Evolutionary conservation across 2,113 vertebrate species (phyloP).

Genomic region (Galbula dea): DNA sequence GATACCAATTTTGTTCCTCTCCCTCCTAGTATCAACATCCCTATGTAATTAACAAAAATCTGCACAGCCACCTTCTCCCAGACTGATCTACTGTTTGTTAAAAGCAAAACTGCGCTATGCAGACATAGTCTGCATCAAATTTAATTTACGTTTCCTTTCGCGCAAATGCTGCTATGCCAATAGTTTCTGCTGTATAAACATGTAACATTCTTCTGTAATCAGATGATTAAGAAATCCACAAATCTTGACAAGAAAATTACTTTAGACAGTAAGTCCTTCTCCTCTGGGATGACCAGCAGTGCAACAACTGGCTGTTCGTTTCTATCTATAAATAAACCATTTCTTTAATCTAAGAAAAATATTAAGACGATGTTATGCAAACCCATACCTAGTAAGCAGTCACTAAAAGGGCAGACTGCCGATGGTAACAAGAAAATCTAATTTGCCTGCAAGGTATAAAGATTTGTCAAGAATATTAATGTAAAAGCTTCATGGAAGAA

Average conservation of each 20-base stretch:
- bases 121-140: not conserved
- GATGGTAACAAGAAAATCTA: slow-evolving; percentile 79
- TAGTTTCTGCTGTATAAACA: not conserved
- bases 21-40: not conserved
- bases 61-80: not conserved
- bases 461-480: slow-evolving; percentile 75
- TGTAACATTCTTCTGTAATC: slow-evolving; percentile 58
- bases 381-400: slow-evolving; percentile 36
- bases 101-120: not conserved
- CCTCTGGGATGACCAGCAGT: slow-evolving; percentile 54
- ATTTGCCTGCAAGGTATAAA: slow-evolving; percentile 76
- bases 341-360: slow-evolving; percentile 79
- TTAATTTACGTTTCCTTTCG: not conserved
- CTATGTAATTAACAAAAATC: not conserved
- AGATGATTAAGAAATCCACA: slow-evolving; percentile 75
- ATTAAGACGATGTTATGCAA: slow-evolving; percentile 72
- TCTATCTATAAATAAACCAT: slow-evolving; percentile 74
- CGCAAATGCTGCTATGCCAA: not conserved
- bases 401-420: slow-evolving; percentile 33
- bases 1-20: not conserved
- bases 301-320: slow-evolving; percentile 64
- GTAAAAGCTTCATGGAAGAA: slow-evolving; percentile 74
- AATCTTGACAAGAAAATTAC: slow-evolving; percentile 75
- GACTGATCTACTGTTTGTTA: not conserved
- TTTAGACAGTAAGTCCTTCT: slow-evolving; percentile 58